Conservation (phyloP, 2,888 invertebrate genomes). For the Neoitamus cyanurus region DNA sequence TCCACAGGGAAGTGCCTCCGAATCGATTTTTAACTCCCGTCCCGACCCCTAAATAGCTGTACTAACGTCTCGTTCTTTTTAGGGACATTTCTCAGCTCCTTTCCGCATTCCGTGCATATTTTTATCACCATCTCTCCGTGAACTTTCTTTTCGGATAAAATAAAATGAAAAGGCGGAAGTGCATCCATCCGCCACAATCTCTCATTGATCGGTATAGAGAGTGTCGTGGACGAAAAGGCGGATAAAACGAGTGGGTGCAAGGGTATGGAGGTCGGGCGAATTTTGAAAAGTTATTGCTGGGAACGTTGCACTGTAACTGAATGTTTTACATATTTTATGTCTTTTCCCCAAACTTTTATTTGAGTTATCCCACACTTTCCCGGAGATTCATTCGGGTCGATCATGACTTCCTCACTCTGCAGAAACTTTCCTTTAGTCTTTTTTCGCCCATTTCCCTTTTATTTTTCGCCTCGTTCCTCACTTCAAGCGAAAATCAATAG, state of each 20-base stretch:
- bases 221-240: neutral
- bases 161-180: neutral
- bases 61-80: neutral
- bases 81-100: neutral
- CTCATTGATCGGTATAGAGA: neutral
- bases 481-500: neutral
- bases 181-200: neutral
- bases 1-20: neutral
- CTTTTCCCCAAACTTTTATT: neutral
- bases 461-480: neutral
- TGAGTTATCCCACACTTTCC: neutral
- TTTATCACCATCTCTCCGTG: neutral
- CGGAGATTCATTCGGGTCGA: neutral
- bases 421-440: neutral
- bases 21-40: neutral
- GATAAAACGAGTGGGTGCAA: neutral
- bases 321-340: neutral
- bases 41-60: neutral
- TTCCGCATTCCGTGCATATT: neutral
- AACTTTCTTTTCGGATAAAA: neutral
- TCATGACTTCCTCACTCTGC: neutral
- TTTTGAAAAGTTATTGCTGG: neutral
- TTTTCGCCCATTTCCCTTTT: neutral
- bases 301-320: neutral
- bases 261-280: neutral